phyloP scores from a whole-genome alignment of 2,888 invertebrate genomes.

The Plagodis dolabraria region DNA sequence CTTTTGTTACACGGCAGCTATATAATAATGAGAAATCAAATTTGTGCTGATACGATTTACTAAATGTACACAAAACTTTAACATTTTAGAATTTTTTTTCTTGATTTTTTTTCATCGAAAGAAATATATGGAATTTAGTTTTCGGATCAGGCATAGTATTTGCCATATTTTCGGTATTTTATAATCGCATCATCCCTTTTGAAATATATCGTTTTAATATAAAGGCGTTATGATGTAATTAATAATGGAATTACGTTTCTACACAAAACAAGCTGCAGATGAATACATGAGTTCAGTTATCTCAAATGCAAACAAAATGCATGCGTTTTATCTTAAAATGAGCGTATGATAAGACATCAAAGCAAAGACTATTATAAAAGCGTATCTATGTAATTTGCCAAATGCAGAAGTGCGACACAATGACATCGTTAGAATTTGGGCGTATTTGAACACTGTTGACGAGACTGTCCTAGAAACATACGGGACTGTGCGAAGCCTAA shows the following conservation, averaged over 20 bases:
- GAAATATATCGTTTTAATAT: neutral
- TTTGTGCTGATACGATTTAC: too few relatives aligned
- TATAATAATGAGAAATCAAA: too few relatives aligned
- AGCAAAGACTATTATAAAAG: constrained; percentile 12
- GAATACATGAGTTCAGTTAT: constrained; percentile 47
- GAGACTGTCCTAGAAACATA: constrained; percentile 35
- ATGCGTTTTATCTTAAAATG: constrained; percentile 43
- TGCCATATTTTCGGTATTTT: too few relatives aligned
- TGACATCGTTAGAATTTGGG: constrained; percentile 35
- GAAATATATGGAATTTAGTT: too few relatives aligned
- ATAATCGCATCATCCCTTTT: too few relatives aligned
- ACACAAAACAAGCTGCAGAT: constrained; percentile 35
- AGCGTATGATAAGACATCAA: constrained; percentile 27
- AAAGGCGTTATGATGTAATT: neutral
- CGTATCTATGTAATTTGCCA: constrained; percentile 28
- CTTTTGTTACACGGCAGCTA: too few relatives aligned
- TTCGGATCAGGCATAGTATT: too few relatives aligned
- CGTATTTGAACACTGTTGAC: constrained; percentile 36
- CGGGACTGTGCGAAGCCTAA: constrained; percentile 22
- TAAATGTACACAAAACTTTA: too few relatives aligned
- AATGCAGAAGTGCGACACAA: constrained; percentile 37
- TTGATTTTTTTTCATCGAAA: too few relatives aligned
- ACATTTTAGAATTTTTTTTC: too few relatives aligned
- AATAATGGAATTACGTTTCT: constrained; percentile 1
- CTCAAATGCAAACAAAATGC: constrained; percentile 52